phyloP scores from a whole-genome alignment of 2,113 vertebrate species.

The Pipa parva region DNA sequence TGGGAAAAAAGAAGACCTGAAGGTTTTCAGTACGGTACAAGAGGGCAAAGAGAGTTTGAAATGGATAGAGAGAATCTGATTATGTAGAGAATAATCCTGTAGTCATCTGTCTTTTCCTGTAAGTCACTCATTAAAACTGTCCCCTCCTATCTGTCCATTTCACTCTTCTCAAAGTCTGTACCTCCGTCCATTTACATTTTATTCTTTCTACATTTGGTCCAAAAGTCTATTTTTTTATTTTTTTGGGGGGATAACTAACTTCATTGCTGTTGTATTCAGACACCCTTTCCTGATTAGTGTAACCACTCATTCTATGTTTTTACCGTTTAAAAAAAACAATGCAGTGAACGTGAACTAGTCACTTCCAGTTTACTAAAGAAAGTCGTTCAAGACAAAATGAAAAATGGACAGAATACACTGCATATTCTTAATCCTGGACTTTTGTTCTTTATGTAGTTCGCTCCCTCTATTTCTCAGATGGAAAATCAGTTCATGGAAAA shows the following conservation, averaged over 20 bases:
- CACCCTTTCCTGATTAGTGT: not conserved
- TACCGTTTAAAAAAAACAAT: no score
- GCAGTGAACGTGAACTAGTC: no score
- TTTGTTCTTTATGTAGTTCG: no score
- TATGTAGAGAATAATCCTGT: conserved; percentile 24
- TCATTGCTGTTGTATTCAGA: no score
- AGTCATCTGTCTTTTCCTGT: conserved; percentile 25
- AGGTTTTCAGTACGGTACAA: conserved; percentile 11
- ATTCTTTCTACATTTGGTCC: not conserved
- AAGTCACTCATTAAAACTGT: conserved; percentile 22
- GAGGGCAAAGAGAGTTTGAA: conserved; percentile 6
- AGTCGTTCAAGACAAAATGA: no score
- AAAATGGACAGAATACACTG: no score
- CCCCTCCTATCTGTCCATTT: not conserved
- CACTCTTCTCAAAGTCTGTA: not conserved
- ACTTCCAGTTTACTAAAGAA: no score
- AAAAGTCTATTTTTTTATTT: not conserved
- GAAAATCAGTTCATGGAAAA: no score
- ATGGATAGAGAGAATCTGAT: conserved; percentile 25
- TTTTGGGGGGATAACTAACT: no score
- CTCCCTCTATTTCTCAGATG: no score
- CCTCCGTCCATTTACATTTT: not conserved
- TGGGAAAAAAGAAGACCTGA: conserved; percentile 5
- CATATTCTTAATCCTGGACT: no score
- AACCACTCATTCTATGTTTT: not conserved